Evolutionary conservation across 1,140 invertebrate genomes (phyloP).

Genomic region (Brachionus koreanus): DNA sequence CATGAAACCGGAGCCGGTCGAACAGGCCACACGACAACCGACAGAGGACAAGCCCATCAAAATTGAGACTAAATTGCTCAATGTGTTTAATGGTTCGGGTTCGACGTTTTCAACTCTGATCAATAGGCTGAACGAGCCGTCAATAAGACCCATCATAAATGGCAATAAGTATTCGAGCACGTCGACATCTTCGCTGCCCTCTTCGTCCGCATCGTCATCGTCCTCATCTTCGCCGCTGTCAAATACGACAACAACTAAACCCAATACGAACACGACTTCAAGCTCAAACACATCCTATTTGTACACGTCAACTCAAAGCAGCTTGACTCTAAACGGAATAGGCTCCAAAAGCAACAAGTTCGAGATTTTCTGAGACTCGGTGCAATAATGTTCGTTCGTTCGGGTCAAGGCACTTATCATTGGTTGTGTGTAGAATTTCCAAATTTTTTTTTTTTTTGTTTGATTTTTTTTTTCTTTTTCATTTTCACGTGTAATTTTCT

Average conservation of each 20-base stretch:
- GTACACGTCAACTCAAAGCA: not conserved
- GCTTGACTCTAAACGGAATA: not conserved
- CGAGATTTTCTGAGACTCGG: conserved; percentile 17
- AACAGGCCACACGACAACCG: not conserved
- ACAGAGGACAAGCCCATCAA: not conserved
- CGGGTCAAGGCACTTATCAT: not conserved
- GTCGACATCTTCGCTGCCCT: not conserved
- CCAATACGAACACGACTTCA: not conserved
- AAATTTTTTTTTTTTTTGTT: not conserved
- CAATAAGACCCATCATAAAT: not conserved
- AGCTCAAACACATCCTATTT: not conserved
- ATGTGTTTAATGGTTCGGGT: not conserved
- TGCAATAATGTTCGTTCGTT: not conserved
- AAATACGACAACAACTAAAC: conserved; percentile 5
- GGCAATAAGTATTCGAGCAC: not conserved
- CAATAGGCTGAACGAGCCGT: not conserved
- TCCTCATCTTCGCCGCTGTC: conserved; percentile 26
- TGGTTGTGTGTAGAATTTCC: not conserved
- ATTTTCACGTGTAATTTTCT: not conserved
- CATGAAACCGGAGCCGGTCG: not conserved
- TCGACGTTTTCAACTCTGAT: not conserved
- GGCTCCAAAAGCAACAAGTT: conserved; percentile 17
- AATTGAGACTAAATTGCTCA: not conserved
- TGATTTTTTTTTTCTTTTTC: not conserved
- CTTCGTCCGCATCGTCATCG: conserved; percentile 9